Evolutionary conservation across 2,113 vertebrate genomes (phyloP).

Genomic region (Mus pahari): DNA sequence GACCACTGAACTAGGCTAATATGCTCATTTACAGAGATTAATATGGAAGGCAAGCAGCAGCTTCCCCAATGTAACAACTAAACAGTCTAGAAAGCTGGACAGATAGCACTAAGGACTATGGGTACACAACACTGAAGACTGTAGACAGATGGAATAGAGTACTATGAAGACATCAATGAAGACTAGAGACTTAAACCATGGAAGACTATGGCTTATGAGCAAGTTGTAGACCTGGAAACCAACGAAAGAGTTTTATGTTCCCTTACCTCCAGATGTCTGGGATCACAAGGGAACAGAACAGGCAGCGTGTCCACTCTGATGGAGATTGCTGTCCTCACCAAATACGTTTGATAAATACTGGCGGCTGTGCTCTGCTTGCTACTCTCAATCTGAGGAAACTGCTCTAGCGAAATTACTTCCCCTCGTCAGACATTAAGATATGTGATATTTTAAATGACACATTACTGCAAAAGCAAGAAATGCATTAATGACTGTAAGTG

Average conservation of each 20-base stretch:
- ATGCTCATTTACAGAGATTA: neutral
- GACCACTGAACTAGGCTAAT: neutral
- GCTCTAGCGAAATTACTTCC: neutral
- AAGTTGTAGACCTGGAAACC: neutral
- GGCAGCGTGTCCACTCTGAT: neutral
- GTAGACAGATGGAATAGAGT: neutral
- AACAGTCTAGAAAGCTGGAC: neutral
- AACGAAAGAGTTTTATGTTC: neutral
- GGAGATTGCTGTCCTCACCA: neutral
- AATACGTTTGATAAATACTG: neutral
- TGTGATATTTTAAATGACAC: conserved; percentile 32
- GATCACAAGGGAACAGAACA: neutral
- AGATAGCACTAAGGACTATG: too few relatives aligned
- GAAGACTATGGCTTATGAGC: neutral
- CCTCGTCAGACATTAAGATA: conserved; percentile 1
- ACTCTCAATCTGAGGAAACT: conserved; percentile 1
- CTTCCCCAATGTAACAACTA: neutral
- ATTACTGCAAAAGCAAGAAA: conserved; percentile 20
- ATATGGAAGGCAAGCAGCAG: neutral
- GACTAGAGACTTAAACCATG: neutral
- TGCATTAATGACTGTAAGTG: neutral
- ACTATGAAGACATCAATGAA: neutral
- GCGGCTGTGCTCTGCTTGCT: neutral
- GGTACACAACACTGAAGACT: accelerated
- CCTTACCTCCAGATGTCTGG: neutral